Evolutionary conservation across 1,140 invertebrate species (phyloP).

Genomic region (Neocloeon triangulifer): DNA sequence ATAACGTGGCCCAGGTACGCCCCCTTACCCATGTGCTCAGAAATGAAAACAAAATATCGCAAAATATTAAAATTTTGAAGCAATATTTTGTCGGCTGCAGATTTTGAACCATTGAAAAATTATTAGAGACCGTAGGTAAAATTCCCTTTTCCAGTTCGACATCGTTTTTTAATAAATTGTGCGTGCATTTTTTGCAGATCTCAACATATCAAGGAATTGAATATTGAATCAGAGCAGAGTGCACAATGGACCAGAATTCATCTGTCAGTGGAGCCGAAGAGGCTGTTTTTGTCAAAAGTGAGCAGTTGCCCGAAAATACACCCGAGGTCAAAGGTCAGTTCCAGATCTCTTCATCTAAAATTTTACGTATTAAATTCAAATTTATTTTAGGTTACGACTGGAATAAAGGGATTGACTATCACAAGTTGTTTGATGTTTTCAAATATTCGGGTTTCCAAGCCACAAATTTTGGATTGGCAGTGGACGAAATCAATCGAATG

Average conservation of each 20-base stretch:
- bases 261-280: conserved; percentile 20
- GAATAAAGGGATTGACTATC: conserved; percentile 76
- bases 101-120: no score
- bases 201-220: no score
- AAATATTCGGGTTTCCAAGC: conserved; percentile 82
- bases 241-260: neutral
- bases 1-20: no score
- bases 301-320: conserved; percentile 31
- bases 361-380: conserved; percentile 1
- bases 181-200: no score
- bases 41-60: no score
- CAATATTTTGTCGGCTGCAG: no score
- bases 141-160: no score
- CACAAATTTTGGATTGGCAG: conserved; percentile 76
- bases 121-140: no score
- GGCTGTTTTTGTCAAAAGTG: conserved; percentile 40
- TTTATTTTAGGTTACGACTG: conserved; percentile 60
- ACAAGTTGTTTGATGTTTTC: conserved; percentile 61
- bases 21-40: no score
- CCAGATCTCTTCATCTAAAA: neutral
- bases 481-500: conserved; percentile 86
- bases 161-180: no score
- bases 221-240: no score
- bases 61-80: no score
- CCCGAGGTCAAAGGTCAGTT: conserved; percentile 31